A percentile compares a stretch with the other conserved stretches of the same genome.
Evolutionary conservation across 2,888 invertebrate genomes (phyloP).

Genomic region (Pedicia rivosa): DNA sequence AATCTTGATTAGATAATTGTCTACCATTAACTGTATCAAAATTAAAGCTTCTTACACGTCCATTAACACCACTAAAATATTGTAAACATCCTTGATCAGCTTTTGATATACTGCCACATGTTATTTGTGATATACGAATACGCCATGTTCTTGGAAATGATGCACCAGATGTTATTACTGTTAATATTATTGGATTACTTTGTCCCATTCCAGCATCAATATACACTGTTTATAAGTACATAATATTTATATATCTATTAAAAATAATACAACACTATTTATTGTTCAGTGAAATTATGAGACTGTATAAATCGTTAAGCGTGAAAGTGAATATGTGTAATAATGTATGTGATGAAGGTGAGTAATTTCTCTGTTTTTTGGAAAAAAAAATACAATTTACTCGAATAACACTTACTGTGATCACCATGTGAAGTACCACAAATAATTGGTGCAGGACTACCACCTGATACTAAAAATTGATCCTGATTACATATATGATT

Average conservation of each 20-base stretch:
- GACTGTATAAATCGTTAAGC: no score
- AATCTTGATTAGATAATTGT: constrained; percentile 78
- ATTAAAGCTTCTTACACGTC: constrained; percentile 69
- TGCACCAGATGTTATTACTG: constrained; percentile 63
- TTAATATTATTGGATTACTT: constrained; percentile 64
- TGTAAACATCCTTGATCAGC: constrained; percentile 30
- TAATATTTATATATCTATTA: background rate
- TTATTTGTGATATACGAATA: constrained; percentile 62
- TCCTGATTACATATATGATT: constrained; percentile 72
- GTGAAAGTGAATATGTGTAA: no score
- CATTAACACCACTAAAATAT: constrained; percentile 48
- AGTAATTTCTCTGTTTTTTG: no score
- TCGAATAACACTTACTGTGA: constrained; percentile 44
- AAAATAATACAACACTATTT: no score
- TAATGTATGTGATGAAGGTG: no score
- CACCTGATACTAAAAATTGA: constrained; percentile 72
- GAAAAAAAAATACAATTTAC: no score
- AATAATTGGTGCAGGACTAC: constrained; percentile 61
- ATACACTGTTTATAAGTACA: constrained; percentile 45
- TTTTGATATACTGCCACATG: constrained; percentile 55
- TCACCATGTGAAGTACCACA: constrained; percentile 68
- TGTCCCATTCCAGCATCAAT: constrained; percentile 52
- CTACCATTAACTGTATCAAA: constrained; percentile 59
- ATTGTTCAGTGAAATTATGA: no score
- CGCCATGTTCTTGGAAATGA: constrained; percentile 64